Conservation (phyloP, 2,797 vertebrate species). For the Amblyraja radiata region DNA sequence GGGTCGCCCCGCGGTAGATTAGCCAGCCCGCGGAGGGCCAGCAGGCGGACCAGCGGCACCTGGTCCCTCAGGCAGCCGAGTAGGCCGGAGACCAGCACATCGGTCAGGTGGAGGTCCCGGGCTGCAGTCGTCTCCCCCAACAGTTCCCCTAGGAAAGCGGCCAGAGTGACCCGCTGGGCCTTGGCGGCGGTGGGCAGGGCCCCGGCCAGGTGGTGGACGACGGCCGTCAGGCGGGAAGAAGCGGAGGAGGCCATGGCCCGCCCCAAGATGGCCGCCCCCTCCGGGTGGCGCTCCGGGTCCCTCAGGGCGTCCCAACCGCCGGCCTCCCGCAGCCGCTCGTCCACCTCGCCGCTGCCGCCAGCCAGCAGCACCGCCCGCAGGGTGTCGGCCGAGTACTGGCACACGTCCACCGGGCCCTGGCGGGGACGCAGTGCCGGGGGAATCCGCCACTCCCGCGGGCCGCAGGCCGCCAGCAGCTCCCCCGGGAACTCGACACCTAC, state of each 20-base stretch:
- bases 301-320: neutral
- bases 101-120: slow-evolving; percentile 71
- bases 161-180: slow-evolving; percentile 73
- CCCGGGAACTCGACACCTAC: neutral
- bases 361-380: neutral
- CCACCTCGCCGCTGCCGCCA: neutral
- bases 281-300: neutral
- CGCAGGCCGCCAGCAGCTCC: neutral
- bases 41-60: slow-evolving; percentile 65
- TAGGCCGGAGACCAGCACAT: slow-evolving; percentile 77
- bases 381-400: too few relatives aligned
- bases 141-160: slow-evolving; percentile 66
- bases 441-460: neutral
- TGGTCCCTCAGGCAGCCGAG: slow-evolving; percentile 72
- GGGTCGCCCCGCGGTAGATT: slow-evolving; percentile 72
- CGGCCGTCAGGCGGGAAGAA: slow-evolving; percentile 62
- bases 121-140: slow-evolving; percentile 53
- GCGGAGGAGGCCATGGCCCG: slow-evolving; percentile 70
- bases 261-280: neutral
- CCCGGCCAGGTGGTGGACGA: slow-evolving; percentile 68
- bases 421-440: too few relatives aligned
- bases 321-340: neutral
- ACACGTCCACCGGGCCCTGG: neutral
- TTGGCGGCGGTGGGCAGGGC: slow-evolving; percentile 68
- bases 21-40: slow-evolving; percentile 76